Base-by-base conservation (phyloP, 1,140 invertebrate genomes). In the Trachelipus rathkii region DNA sequence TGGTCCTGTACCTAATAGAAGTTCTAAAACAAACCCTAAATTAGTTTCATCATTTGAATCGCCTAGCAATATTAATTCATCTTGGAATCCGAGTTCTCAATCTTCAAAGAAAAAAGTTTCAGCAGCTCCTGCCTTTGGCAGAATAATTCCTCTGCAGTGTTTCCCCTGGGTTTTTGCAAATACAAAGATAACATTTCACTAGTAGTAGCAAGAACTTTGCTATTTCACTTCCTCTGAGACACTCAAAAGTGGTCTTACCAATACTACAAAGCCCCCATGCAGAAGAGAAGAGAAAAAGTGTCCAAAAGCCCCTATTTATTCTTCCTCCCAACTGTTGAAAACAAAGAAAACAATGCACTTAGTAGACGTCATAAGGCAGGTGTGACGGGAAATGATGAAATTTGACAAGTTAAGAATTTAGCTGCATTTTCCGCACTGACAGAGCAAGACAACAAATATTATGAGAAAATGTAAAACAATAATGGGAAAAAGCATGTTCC, bases 381-480 rank as follows among this genome's bases (percentile, higher is more conserved):
- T 89, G 88, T 50, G 84, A 89, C 0, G n/a, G 87, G 88, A 1
- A 84, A 89, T 33, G 33, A 33, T 33, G 33, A 33, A 33, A 6
- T 24, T 71, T 15, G 8, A 1, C 2, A 88, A 92, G 73, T 97
- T 84, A 91, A 92, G 73, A 84, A 87, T 21, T 86, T 92, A 0
- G 96, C 94, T 19, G 88, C 89, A 50, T 91, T 0, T 96, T 94
- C 84, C 88, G 93, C 3, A 89, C 91, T 77, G 90, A 44, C 82
- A 87, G 0, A 89, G 92, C 66, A 13, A 91, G 92, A 0, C 85
- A 89, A 10, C 88, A n/a, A 90, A 68, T 97, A 95, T 84, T 93
- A 93, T 82, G 84, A 88, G 44, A 89, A n/a, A 91, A 80, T 96
- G 94, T 84, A 84, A 87, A 53, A 82, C 86, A 6, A 88, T 91